Evolutionary conservation across 30 jellyfish, hydroid and myxozoan genomes (phyloP).

Genomic region (Turritopsis dohrnii): DNA sequence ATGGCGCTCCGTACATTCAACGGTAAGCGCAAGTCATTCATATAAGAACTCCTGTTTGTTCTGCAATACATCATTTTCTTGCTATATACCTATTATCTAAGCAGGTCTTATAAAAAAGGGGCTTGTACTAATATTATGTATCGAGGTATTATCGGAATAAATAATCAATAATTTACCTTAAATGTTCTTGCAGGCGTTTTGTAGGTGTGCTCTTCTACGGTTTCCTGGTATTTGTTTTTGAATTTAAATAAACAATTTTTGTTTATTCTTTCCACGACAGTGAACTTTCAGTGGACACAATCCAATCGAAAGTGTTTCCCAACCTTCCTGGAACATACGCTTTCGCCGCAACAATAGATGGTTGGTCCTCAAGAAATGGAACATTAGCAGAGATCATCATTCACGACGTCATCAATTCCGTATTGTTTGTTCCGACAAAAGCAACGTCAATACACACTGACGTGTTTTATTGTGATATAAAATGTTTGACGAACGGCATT

Average conservation of each 20-base stretch:
- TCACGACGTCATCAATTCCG: not conserved
- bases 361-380: not conserved
- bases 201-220: no score
- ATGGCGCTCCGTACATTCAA: not conserved
- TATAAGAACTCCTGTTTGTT: no score
- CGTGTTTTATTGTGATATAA: not conserved
- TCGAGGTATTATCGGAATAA: no score
- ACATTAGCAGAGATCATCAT: not conserved
- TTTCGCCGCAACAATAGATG: not conserved
- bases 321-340: not conserved
- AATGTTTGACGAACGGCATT: not conserved
- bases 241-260: not conserved
- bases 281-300: not conserved
- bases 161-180: no score
- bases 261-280: not conserved
- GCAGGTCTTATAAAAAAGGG: no score
- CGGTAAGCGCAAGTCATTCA: no score
- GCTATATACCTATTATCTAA: no score
- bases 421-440: not conserved
- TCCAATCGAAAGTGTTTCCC: not conserved
- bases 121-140: no score
- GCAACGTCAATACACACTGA: not conserved
- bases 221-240: not conserved
- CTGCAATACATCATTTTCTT: no score
- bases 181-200: no score